phyloP scores from a whole-genome alignment of 1,140 invertebrate genomes.

The Pentalonia nigronervosa region DNA sequence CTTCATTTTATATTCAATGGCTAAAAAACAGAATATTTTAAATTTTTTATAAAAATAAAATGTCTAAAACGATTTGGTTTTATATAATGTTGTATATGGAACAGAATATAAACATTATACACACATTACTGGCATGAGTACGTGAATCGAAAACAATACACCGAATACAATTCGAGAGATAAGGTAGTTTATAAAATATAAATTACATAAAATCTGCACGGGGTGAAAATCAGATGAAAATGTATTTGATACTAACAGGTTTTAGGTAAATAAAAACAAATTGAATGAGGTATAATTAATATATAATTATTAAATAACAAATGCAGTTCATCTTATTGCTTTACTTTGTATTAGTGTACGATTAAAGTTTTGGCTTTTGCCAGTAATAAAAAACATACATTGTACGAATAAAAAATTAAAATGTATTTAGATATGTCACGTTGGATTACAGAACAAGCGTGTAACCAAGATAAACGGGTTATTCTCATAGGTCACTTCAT shows the following conservation, averaged over 20 bases:
- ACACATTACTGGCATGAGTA: not conserved
- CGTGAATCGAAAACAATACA: not conserved
- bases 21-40: not conserved
- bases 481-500: constrained; percentile 25
- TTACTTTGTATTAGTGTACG: not conserved
- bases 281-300: too few relatives aligned
- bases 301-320: too few relatives aligned
- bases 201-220: not conserved
- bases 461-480: not conserved
- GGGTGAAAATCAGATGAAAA: not conserved
- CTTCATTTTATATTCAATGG: not conserved
- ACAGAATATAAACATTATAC: not conserved
- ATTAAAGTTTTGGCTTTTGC: not conserved
- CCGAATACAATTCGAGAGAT: not conserved
- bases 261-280: too few relatives aligned
- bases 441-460: not conserved
- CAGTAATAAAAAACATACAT: not conserved
- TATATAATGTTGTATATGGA: not conserved
- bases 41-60: not conserved
- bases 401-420: not conserved
- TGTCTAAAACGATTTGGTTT: not conserved
- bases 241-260: not conserved
- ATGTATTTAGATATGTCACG: not conserved
- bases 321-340: not conserved
- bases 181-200: not conserved